phyloP scores from a whole-genome alignment of 1,140 invertebrate species.

The Reticulitermes speratus region DNA sequence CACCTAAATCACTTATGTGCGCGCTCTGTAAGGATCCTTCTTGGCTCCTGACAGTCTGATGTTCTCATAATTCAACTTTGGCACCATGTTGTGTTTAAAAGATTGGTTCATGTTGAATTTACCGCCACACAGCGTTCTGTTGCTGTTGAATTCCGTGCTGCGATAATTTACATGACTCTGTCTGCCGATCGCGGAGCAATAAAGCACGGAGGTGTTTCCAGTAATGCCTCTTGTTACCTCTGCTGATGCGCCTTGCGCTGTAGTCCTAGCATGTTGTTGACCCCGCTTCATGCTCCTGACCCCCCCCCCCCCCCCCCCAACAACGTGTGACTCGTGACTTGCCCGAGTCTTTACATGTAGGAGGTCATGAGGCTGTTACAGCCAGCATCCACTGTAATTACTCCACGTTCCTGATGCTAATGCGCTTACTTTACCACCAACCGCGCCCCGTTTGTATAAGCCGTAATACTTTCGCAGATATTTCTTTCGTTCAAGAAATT shows the following conservation, averaged over 20 bases:
- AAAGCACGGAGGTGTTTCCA: neutral
- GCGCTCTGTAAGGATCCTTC: no score
- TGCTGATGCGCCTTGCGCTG: neutral
- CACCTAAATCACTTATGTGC: no score
- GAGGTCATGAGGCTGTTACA: neutral
- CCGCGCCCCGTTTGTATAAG: neutral
- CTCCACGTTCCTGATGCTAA: neutral
- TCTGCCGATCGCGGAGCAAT: neutral
- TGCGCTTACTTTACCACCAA: neutral
- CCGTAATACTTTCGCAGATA: neutral
- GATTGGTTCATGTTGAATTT: no score
- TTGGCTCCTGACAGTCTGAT: no score
- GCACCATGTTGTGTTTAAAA: no score
- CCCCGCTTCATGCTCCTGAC: neutral
- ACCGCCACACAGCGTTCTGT: neutral
- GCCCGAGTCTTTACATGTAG: neutral
- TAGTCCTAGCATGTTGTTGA: neutral
- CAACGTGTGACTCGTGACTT: neutral
- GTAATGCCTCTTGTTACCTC: slow-evolving; percentile 9
- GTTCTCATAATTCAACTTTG: no score
- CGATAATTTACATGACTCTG: neutral
- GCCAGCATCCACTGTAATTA: slow-evolving; percentile 4
- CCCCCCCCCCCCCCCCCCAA: neutral
- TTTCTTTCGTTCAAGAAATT: neutral
- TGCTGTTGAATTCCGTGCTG: neutral